Conservation (phyloP, 1,140 invertebrate genomes). For the Lasaia peninsularis region DNA sequence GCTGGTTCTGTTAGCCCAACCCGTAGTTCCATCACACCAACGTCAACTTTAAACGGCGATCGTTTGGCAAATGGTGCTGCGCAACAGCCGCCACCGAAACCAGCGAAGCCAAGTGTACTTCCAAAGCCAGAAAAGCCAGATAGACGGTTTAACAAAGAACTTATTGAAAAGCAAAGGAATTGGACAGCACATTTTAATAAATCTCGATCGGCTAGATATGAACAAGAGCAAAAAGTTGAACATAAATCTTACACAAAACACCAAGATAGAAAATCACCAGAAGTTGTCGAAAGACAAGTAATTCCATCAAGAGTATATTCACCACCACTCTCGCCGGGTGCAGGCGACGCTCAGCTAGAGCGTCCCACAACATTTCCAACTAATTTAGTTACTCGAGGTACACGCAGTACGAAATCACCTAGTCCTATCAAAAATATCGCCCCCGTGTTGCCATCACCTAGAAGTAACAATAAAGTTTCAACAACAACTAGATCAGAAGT, state of each 20-base stretch:
- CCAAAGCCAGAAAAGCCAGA: conserved; percentile 88
- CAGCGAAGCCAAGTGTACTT: conserved; percentile 75
- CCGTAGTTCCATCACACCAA: conserved; percentile 59
- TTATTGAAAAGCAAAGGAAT: conserved; percentile 93
- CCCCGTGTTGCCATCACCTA: conserved; percentile 51
- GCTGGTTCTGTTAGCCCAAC: conserved; percentile 80
- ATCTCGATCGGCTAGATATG: conserved; percentile 80
- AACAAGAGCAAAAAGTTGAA: conserved; percentile 72
- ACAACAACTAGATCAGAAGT: conserved; percentile 43
- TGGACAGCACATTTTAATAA: conserved; percentile 94
- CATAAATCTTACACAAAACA: conserved; percentile 48
- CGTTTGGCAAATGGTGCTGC: conserved; percentile 66
- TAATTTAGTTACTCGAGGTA: conserved; percentile 53
- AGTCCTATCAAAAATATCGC: conserved; percentile 63
- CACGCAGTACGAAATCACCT: conserved; percentile 56
- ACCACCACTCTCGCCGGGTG: conserved; percentile 61
- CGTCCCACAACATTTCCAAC: conserved; percentile 60
- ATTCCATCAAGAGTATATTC: conserved; percentile 68
- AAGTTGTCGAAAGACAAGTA: conserved; percentile 53
- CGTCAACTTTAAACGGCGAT: conserved; percentile 68
- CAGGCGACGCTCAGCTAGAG: conserved; percentile 54
- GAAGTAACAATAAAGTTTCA: conserved; percentile 51
- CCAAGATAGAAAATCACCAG: conserved; percentile 58
- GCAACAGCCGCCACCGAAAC: conserved; percentile 62
- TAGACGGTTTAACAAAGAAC: conserved; percentile 88